Base-by-base conservation (phyloP, 1,140 invertebrate species). In the Mesaphorura yosii region DNA sequence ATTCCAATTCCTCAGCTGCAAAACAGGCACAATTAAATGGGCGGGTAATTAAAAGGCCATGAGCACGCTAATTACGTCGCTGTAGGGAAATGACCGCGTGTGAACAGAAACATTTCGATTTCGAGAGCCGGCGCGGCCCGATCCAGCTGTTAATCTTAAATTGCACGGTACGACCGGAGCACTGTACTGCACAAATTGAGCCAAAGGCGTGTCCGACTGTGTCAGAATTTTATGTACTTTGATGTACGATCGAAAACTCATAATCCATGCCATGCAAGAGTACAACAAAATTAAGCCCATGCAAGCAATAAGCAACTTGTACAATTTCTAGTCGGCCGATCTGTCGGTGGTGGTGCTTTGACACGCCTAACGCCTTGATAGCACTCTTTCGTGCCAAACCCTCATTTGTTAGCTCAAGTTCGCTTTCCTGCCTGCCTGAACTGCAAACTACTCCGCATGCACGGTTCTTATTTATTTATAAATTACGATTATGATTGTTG, bases 1-100 rank as follows among this genome's bases (percentile, higher is more conserved):
- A 90, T 64, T 82, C 77, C 25, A 88, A 69, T 69, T 87, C 84
- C 66, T 88, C 83, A 50, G 82, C 86, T 88, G 71, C 37, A 75
- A 76, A 59, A 48, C 54, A 59, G 57, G 7, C 40, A 51, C 40
- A 51, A 39, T 44, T 52, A 20, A 52, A 34, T 19, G 7, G 7
- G 26, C 38, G 14, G 17, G 17, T 22, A n/a, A n/a, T 19, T 19
- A 17, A 19, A 10, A 41, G 6, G 20, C 27, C 31, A 46, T 25
- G 7, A 23, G 23, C 23, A 46, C 22, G n/a, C n/a, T n/a, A 10
- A 10, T 10, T 28, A 31, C 29, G 17, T 20, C 4, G 14, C 12
- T 12, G 27, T 10, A 34, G 31, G 31, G 31, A 34, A 34, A 34
- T 34, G 31, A 34, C 31, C 31, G n/a, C 31, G n/a, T n/a, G 31